Base-by-base conservation (phyloP, 2,797 vertebrate species). In the Melanotaenia maccullochi region DNA sequence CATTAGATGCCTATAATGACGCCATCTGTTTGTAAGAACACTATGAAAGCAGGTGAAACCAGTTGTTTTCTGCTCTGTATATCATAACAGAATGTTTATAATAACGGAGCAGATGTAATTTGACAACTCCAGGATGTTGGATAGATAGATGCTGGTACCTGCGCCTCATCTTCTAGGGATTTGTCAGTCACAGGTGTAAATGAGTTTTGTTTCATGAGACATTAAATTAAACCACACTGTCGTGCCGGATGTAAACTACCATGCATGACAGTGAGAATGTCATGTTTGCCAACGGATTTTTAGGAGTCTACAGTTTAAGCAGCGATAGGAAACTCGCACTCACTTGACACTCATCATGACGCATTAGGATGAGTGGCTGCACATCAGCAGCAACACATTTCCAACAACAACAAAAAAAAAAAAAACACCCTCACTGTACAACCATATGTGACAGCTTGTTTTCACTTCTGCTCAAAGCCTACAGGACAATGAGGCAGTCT, bases 311-410 rank as follows among this genome's bases (percentile, higher is more conserved):
- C 33, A 66, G 24, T 71, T 84, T 68, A 69, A 60, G 60, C 69
- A 32, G 62, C 58, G 24, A 44, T 5, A 52, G 69, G 68, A 28
- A 61, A 68, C 68, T 81, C 73, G 63, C 0, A 25, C 76, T 71
- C 76, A 65, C 64, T 64, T 80, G 79, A 76, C 70, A 69, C 68
- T 24, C 63, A 85, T 80, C 82, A 79, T 42, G 68, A 68, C 64
- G 54, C 75, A 78, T 84, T 85, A 72, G 61, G 66, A 65, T 81
- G 75, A 77, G 40, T 63, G 74, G 66, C 61, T 82, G 65, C 70
- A 76, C 73, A 71, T 80, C 40, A 59, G 66, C 51, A 38, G 35
- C 52, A 68, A 70, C 38, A 58, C 52, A 72, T 58, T 74, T 78
- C 18, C 22, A 79, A 77, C 30, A 67, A 54, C 28, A 42, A 35